These are phyloP conservation scores for Clarias pachynema DNA, from an alignment of 2,797 vertebrate species.

Conservation along the genomic window DNA sequence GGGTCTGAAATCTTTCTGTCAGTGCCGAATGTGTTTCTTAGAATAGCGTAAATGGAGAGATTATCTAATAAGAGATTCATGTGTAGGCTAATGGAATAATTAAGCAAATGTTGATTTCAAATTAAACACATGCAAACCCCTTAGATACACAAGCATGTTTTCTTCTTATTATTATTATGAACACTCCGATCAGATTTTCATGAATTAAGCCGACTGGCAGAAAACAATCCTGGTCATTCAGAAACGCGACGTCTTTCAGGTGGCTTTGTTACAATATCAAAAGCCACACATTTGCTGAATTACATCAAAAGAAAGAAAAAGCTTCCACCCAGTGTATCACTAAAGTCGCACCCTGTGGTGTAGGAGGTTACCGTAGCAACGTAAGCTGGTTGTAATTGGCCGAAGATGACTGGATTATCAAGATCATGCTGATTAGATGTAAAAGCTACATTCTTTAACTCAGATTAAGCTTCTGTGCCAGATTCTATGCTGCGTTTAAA, in stretches of 20 bases:
- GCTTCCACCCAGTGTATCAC: background rate
- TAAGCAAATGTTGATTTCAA: background rate
- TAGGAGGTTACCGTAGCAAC: slow-evolving; percentile 34
- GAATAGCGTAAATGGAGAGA: background rate
- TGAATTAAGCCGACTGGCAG: background rate
- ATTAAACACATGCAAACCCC: background rate
- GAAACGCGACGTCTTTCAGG: slow-evolving; percentile 23
- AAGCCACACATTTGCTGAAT: slow-evolving; percentile 1
- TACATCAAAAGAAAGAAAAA: slow-evolving; percentile 9
- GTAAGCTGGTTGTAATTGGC: background rate
- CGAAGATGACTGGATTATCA: slow-evolving; percentile 9
- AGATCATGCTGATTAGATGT: slow-evolving; percentile 22
- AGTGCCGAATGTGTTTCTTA: background rate
- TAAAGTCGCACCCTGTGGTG: slow-evolving; percentile 17
- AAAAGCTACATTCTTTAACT: background rate
- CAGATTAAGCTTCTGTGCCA: background rate
- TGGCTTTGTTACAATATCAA: slow-evolving; percentile 12
- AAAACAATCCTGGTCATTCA: background rate
- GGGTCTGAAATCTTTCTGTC: no score
- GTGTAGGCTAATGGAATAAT: no score
- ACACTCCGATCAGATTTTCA: background rate
- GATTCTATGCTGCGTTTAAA: background rate
- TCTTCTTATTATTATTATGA: no score
- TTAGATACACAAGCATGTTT: no score
- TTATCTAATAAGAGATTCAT: background rate